Percentiles rank a stretch among this genome's conserved stretches.
phyloP scores from a whole-genome alignment of 2,113 vertebrate genomes.

The Laterallus jamaicensis region DNA sequence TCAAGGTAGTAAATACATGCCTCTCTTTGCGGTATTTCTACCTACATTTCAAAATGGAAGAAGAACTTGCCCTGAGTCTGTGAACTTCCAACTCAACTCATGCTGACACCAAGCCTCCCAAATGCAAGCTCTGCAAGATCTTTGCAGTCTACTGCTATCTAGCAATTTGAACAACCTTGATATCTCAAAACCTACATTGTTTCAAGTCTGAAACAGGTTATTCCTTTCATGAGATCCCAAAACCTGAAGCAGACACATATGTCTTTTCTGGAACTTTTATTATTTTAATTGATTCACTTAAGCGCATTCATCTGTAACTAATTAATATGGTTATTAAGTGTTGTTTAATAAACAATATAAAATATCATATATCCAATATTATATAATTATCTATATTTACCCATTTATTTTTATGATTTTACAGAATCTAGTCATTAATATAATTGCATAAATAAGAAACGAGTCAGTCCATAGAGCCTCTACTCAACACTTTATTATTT shows the following conservation, averaged over 20 bases:
- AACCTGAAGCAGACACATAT: background rate
- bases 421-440: background rate
- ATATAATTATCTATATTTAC: background rate
- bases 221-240: background rate
- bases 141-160: background rate
- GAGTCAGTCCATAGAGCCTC: background rate
- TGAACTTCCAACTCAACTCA: background rate
- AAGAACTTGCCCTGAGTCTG: background rate
- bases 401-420: background rate
- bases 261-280: background rate
- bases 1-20: fast-evolving
- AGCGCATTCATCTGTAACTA: background rate
- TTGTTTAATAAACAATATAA: background rate
- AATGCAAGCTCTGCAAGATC: background rate
- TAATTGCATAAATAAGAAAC: background rate
- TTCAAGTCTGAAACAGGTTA: background rate
- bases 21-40: background rate
- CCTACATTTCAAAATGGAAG: background rate
- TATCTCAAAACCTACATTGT: background rate
- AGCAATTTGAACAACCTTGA: background rate
- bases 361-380: background rate
- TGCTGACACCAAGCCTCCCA: background rate
- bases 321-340: background rate
- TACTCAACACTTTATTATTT: background rate
- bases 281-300: background rate